Evolutionary conservation across 2,888 invertebrate genomes (phyloP).

Genomic region (Monoplex corrugatus): DNA sequence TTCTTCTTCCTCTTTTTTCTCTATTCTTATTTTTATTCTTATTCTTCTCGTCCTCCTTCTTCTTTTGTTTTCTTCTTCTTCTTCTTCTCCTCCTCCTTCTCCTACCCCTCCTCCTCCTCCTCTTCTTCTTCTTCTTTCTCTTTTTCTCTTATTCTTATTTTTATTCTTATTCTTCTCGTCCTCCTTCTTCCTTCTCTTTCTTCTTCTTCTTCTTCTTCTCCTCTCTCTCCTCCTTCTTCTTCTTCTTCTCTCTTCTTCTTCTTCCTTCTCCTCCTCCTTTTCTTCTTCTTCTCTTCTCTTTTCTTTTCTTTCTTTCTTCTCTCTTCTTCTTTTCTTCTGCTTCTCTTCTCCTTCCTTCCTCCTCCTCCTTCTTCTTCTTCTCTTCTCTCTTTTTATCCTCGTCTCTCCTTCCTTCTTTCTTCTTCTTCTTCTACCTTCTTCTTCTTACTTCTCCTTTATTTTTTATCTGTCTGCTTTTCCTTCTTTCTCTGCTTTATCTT

Average conservation of each 20-base stretch:
- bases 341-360: background rate
- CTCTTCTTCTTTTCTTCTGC: background rate
- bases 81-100: background rate
- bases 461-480: background rate
- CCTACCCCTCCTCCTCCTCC: background rate
- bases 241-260: background rate
- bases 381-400: background rate
- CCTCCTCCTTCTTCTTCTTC: background rate
- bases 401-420: background rate
- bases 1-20: background rate
- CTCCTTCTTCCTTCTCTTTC: background rate
- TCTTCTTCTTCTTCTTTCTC: too few relatives aligned
- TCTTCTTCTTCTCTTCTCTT: background rate
- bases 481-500: background rate
- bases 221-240: background rate
- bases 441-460: background rate
- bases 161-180: too few relatives aligned
- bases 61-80: background rate
- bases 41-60: too few relatives aligned
- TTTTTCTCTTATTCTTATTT: too few relatives aligned
- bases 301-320: background rate
- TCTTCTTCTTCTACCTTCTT: background rate
- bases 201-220: background rate
- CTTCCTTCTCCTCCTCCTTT: background rate
- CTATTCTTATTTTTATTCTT: too few relatives aligned